Base-by-base conservation (phyloP, 2,113 vertebrate species). In the Hypomesus transpacificus region DNA sequence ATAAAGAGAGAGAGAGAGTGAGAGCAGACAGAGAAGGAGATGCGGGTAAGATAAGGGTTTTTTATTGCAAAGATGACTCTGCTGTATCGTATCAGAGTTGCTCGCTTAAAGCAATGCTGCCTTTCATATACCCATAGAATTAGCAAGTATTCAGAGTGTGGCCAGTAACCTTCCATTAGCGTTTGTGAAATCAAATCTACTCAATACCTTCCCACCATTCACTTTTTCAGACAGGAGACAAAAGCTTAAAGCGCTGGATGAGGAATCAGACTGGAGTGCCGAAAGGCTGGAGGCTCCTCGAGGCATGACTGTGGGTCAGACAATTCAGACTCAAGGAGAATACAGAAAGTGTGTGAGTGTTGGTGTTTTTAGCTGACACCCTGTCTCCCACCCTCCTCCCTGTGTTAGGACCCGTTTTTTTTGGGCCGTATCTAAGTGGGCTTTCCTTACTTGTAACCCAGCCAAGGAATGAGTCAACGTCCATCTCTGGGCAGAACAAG, bases 381-480 rank as follows among this genome's bases (percentile, higher is more conserved):
- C 66, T 18, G 51, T 69, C 76, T 34, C 75, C 70, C 8, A 68
- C 14, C 21, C 31, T 18, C 21, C 17, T 50, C 14, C 31, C 0
- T 73, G 66, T 46, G 58, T 77, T 69, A 51, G 22, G 78, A n/a
- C 31, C 74, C 24, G 3, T 89, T 83, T 87, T 83, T 87, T 86
- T 82, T 86, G 56, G 24, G 74, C 53, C 0, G 80, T 87, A 53
- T 84, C 84, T 81, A 80, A 79, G 84, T 54, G 57, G 81, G 71
- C 62, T 61, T 73, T 69, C 31, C 63, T 70, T 75, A 66, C 68
- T 71, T 77, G 82, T 67, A 14, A 0, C 65, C 3, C 13, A 57
- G 71, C 66, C 85, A 88, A 67, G 2, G 34, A 63, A 60, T 86
- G 84, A 86, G 70, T 86, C 81, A 73, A 65, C 70, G 80, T 65